Percentiles rank a stretch among this genome's conserved stretches.
These are phyloP conservation scores for Alcedo atthis DNA, from an alignment of 2,797 vertebrate genomes.

Conservation along the genomic window DNA sequence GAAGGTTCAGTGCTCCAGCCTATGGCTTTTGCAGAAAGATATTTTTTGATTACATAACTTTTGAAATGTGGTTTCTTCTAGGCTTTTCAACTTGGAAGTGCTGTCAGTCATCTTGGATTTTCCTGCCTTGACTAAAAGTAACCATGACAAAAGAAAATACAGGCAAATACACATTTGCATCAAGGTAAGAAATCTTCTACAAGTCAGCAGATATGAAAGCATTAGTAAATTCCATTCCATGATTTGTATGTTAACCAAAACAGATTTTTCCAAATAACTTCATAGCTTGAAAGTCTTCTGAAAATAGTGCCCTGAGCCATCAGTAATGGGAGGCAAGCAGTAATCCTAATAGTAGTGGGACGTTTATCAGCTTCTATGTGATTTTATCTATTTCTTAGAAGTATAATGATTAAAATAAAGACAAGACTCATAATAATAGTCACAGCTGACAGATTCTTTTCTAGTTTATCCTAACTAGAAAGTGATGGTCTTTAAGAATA, in stretches of 20 bases:
- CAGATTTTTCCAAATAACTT: not conserved
- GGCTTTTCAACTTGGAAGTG: not conserved
- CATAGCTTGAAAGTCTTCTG: not conserved
- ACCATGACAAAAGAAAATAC: not conserved
- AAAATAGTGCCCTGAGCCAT: not conserved
- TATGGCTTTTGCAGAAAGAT: not conserved
- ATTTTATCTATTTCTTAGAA: not conserved
- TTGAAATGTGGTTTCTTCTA: not conserved
- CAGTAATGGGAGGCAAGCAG: not conserved
- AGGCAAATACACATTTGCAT: not conserved
- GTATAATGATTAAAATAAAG: not conserved
- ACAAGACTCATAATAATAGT: not conserved
- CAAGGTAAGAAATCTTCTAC: not conserved
- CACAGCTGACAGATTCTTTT: not conserved
- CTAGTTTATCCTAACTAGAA: not conserved
- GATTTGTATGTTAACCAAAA: not conserved
- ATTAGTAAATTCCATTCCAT: not conserved
- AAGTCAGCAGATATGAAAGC: not conserved
- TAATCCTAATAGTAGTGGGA: not conserved
- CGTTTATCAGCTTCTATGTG: not conserved
- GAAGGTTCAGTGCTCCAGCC: not conserved
- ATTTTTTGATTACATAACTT: not conserved
- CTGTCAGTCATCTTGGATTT: not conserved
- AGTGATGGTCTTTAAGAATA: not conserved
- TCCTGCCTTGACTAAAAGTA: not conserved